Percentiles rank a stretch among this genome's conserved stretches.
Conservation (phyloP, 2,113 vertebrate species). For the Pachycephala philippinensis region DNA sequence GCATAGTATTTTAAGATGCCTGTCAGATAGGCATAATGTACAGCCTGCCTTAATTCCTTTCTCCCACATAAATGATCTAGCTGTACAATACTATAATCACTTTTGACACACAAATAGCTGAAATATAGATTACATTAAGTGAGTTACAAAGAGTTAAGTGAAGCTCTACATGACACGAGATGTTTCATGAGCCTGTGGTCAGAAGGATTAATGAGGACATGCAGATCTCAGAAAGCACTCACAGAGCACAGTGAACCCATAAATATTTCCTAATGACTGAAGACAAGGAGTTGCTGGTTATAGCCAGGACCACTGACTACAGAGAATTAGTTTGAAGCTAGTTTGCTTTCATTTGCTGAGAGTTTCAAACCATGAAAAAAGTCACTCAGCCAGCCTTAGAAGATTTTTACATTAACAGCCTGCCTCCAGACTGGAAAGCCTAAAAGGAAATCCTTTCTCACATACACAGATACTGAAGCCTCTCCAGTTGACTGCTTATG, state of each 20-base stretch:
- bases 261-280: constrained; percentile 43
- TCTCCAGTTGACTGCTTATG: background rate
- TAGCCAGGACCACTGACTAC: background rate
- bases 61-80: background rate
- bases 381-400: background rate
- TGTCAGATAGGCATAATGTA: background rate
- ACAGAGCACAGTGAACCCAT: constrained; percentile 22
- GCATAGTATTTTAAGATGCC: background rate
- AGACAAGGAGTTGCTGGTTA: background rate
- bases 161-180: constrained; percentile 1
- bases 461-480: background rate
- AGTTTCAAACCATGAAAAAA: background rate
- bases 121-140: background rate
- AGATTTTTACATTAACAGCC: background rate
- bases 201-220: constrained; percentile 40
- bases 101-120: background rate
- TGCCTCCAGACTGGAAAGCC: background rate
- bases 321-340: background rate
- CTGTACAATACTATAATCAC: background rate
- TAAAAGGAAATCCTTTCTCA: background rate
- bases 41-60: background rate
- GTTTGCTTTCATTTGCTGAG: background rate
- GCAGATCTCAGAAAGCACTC: constrained; percentile 8
- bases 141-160: background rate
- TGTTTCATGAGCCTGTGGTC: background rate